phyloP scores from a whole-genome alignment of 2,113 vertebrate genomes.

The Gallinago media region DNA sequence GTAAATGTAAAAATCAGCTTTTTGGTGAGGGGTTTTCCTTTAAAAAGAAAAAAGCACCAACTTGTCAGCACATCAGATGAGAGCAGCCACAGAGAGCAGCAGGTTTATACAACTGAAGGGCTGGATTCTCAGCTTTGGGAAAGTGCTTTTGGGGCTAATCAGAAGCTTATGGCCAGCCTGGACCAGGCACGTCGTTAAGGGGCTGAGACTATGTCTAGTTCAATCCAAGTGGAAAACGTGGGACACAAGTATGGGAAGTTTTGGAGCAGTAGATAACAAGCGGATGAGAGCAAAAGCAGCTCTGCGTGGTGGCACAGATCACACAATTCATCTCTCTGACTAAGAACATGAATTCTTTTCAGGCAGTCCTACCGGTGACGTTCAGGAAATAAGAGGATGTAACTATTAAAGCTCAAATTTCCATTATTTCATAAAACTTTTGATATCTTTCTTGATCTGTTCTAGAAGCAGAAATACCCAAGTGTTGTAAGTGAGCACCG shows the following conservation, averaged over 20 bases:
- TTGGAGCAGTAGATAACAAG: background rate
- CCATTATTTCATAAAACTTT: background rate
- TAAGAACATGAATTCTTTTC: background rate
- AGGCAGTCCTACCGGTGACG: background rate
- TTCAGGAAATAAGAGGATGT: background rate
- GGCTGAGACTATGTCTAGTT: background rate
- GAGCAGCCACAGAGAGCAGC: background rate
- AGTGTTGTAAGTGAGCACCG: background rate
- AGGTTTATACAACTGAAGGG: background rate
- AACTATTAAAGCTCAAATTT: background rate
- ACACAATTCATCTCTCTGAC: background rate
- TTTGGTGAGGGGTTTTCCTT: background rate
- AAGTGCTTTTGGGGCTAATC: background rate
- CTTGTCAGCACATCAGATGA: background rate
- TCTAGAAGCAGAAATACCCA: background rate
- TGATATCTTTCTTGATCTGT: accelerated
- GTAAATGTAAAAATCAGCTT: background rate
- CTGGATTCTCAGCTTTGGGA: background rate
- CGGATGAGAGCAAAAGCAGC: background rate
- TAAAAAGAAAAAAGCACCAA: background rate
- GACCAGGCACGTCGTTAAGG: accelerated
- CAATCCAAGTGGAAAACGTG: background rate
- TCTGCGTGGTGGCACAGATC: accelerated
- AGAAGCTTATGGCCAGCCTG: background rate
- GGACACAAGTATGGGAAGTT: background rate